Conservation (phyloP, 2,888 invertebrate genomes). For the Drosophila ustulata region DNA sequence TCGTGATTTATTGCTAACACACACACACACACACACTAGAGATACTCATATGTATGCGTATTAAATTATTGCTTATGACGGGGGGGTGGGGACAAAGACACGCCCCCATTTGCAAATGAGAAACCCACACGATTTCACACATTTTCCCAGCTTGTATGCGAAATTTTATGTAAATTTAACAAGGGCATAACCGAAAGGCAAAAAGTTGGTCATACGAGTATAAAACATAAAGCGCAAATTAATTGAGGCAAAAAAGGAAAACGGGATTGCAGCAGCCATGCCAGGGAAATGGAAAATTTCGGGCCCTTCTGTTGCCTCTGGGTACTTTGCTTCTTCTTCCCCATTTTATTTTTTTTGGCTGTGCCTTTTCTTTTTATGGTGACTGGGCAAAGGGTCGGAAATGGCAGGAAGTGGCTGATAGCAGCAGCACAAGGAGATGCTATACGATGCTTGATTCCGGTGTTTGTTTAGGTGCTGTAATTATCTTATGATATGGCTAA, state of each 20-base stretch:
- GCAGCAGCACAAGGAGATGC: conserved; percentile 30
- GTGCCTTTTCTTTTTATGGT: conserved; percentile 26
- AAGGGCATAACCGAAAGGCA: conserved; percentile 56
- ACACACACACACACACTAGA: conserved; percentile 2
- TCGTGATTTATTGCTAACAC: conserved; percentile 71
- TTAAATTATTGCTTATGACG: conserved; percentile 35
- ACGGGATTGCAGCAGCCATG: conserved; percentile 18
- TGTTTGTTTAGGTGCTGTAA: conserved; percentile 55
- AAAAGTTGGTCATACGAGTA: conserved; percentile 57
- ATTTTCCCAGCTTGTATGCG: conserved; percentile 32
- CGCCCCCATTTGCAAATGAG: conserved; percentile 5
- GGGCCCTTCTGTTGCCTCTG: conserved; percentile 35
- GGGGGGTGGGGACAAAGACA: not conserved
- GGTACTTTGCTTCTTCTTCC: conserved; percentile 28
- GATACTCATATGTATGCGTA: not conserved
- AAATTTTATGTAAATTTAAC: conserved; percentile 74
- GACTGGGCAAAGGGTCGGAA: conserved; percentile 70
- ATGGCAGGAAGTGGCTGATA: conserved; percentile 55
- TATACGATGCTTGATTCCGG: conserved; percentile 53
- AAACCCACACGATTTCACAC: conserved; percentile 44
- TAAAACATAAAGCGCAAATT: conserved; percentile 76
- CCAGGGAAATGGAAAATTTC: conserved; percentile 34
- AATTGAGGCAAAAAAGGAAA: conserved; percentile 64
- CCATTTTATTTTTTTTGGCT: not conserved
- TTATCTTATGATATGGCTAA: conserved; percentile 45